Base-by-base conservation (phyloP, 2,797 vertebrate genomes). In the Melanotaenia boesemani region DNA sequence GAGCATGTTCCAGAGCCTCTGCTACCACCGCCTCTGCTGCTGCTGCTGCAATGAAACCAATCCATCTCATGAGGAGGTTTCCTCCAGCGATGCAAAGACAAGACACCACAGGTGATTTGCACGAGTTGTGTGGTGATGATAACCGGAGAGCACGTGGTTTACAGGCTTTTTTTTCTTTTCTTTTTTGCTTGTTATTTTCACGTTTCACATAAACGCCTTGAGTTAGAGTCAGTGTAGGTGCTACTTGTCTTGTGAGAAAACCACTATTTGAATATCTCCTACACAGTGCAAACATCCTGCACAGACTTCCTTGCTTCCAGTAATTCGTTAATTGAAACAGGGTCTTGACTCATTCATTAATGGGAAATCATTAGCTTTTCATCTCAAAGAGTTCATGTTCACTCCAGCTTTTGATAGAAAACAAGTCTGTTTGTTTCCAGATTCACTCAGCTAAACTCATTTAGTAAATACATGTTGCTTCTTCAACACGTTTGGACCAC, bases 91-190 rank as follows among this genome's bases (percentile, higher is more conserved):
- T 66, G 46, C 18, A 2, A 46, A 69, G 39, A 62, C 39, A 11
- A 20, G 76, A 75, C 60, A 72, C 72, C 63, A 39, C 73, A 79
- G 73, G 77, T 83, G 65, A 80, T 59, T 28, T 74, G 74, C 77
- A 85, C 37, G 26, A 69, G 63, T 28, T 75, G 52, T 7, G 55
- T 12, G 48, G 37, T 28, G 66, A 56, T 4, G 12, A 2, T 89
- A 71, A 84, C 78, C 59, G 80, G 55, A 83, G 74, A 88, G 18
- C 88, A 85, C 69, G 44, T 89, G 87, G 81, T 36, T 82, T 85
- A 65, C 81, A 60, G 76, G 6, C 36, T 63, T 41, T 0, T 0
- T 59, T 9, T 18, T 46, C 8, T 3, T 37, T 12, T 55, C 32
- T 37, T 22, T 62, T 37, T 63, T 59, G 22, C 9, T 62, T 77